These are phyloP conservation scores for Pentalonia nigronervosa DNA, from an alignment of 1,140 invertebrate species.

Conservation along the genomic window DNA sequence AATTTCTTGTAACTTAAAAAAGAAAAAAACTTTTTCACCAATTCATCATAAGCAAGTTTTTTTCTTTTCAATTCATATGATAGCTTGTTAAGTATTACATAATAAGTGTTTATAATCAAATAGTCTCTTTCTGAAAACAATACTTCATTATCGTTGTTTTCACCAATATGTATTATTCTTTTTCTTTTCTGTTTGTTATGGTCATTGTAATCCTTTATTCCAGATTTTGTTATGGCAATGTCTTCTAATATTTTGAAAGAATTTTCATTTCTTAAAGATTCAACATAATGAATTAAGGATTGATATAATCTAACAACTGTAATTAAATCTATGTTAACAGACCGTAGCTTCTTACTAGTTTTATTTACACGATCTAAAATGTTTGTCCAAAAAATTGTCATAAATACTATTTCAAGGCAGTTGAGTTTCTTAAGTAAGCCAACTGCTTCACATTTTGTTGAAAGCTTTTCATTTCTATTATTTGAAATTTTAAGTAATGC, in stretches of 20 bases:
- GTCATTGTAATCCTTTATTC: background rate
- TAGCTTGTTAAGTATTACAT: conserved; percentile 20
- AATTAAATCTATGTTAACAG: conserved; percentile 14
- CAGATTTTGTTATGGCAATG: background rate
- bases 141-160: conserved; percentile 20
- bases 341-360: background rate
- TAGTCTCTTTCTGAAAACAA: background rate
- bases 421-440: too few relatives aligned
- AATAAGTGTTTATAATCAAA: background rate
- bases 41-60: background rate
- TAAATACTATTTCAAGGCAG: too few relatives aligned
- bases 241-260: too few relatives aligned
- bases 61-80: background rate
- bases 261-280: conserved; percentile 32
- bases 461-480: too few relatives aligned
- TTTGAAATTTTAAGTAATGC: too few relatives aligned
- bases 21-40: conserved; percentile 13
- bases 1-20: conserved; percentile 23
- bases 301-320: conserved; percentile 3
- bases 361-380: too few relatives aligned
- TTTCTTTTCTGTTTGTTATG: background rate
- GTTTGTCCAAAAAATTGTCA: too few relatives aligned
- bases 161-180: conserved; percentile 14
- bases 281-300: conserved; percentile 28
- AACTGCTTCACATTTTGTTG: too few relatives aligned